Base-by-base conservation (phyloP, 2,888 invertebrate species). In the Lamellibrachia columna region DNA sequence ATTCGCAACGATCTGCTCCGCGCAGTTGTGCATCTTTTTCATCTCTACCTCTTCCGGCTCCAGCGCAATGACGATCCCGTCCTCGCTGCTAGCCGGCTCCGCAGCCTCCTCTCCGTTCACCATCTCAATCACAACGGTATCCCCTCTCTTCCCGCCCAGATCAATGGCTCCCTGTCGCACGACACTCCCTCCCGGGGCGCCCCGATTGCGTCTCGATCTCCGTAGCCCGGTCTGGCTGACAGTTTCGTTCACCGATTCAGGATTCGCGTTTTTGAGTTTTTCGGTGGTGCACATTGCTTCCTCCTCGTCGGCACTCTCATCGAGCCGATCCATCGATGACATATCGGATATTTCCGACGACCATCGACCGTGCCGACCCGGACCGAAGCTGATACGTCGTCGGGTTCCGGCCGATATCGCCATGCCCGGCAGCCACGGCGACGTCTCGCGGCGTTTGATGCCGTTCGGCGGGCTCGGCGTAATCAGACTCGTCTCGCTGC, bases 401-500 rank as follows among this genome's bases (percentile, higher is more conserved):
- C 75, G 75, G 22, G 75, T 15, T 15, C 75, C 75, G 22, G 11
- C 75, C 75, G 75, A 75, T 4, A 11, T 6, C 75, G 75, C 75
- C 75, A 75, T 75, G 75, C 75, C 75, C 3, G 75, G 75, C 75
- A 75, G 75, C 75, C 75, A 75, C 15, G 75, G 75, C 75, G 75
- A 75, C 75, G 75, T 75, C 6, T 75, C 75, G 7, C 91, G 53
- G 11, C 91, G 91, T 40, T 91, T 53, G 52, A 91, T 91, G 11
- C 91, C 91, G 22, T 75, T 75, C 3, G 75, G 75, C 22, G 75
- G 75, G n/a, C 75, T 75, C 22, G 22, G 4, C 75, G 75, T 75
- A n/a, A 75, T 75, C 75, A 75, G 75, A 75, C 75, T 75, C n/a
- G 75, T 22, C 75, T 75, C 75, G 75, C 75, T 75, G 75, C 94